Percentiles rank a stretch among this genome's conserved stretches.
phyloP scores from a whole-genome alignment of 2,113 vertebrate species.

The Macheiramphus alcinus region DNA sequence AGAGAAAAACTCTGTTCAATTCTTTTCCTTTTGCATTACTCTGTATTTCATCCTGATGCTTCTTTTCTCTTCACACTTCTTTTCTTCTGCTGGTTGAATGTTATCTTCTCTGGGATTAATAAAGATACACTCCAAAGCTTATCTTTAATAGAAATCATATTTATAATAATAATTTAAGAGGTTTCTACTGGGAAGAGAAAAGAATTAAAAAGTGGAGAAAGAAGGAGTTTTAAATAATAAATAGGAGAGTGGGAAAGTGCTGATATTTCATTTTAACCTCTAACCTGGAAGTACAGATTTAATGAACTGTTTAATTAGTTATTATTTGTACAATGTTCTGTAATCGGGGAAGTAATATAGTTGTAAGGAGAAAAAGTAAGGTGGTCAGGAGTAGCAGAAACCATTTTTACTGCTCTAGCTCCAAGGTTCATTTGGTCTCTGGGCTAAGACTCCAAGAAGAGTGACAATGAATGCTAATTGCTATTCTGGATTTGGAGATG shows the following conservation, averaged over 20 bases:
- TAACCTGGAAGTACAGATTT: not conserved
- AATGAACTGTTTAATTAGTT: not conserved
- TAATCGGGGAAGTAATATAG: not conserved
- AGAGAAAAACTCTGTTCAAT: not conserved
- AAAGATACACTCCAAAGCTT: not conserved
- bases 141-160: not conserved
- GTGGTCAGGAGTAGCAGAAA: not conserved
- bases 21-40: not conserved
- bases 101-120: not conserved
- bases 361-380: not conserved
- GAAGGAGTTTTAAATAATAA: not conserved
- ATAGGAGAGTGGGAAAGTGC: not conserved
- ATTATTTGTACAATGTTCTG: not conserved
- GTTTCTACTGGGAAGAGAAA: not conserved
- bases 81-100: not conserved
- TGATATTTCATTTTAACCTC: not conserved
- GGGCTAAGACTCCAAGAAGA: not conserved
- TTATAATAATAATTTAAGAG: not conserved
- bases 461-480: not conserved
- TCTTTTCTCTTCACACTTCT: not conserved
- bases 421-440: not conserved
- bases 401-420: not conserved
- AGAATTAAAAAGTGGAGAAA: not conserved
- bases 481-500: not conserved
- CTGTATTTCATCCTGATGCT: not conserved